These are phyloP conservation scores for Syritta pipiens DNA, from an alignment of 2,888 invertebrate species.

Conservation along the genomic window DNA sequence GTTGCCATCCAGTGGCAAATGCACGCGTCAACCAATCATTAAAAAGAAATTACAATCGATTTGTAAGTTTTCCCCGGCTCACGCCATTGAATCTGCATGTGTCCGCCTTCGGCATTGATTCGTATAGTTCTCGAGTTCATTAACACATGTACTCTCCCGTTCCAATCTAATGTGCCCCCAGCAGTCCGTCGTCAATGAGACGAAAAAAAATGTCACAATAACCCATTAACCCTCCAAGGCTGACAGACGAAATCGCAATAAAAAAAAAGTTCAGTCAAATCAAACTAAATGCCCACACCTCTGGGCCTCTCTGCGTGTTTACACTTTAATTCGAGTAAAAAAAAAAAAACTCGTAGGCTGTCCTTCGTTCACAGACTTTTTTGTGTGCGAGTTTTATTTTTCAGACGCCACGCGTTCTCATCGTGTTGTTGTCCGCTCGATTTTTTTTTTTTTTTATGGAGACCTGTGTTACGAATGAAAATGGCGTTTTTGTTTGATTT, in stretches of 20 bases:
- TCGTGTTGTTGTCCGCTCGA: slow-evolving; percentile 14
- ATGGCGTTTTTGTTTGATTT: no score
- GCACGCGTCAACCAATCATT: no score
- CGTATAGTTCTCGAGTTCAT: slow-evolving; percentile 8
- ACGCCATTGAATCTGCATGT: neutral
- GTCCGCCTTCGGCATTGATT: neutral
- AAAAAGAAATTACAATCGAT: neutral
- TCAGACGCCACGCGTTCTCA: slow-evolving; percentile 49
- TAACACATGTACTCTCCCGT: neutral
- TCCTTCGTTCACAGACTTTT: slow-evolving; percentile 4
- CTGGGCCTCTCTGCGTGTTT: slow-evolving; percentile 16
- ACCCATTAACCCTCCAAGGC: slow-evolving; percentile 35
- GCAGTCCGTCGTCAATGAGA: neutral
- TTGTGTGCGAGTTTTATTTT: neutral
- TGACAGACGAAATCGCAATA: slow-evolving; percentile 16
- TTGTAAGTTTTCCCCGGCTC: neutral
- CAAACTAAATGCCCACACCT: neutral
- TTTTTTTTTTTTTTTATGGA: no score
- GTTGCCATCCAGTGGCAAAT: no score
- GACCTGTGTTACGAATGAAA: no score
- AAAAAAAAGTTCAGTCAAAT: neutral
- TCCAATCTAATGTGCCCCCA: neutral
- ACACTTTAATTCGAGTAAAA: slow-evolving; percentile 9
- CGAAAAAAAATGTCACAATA: slow-evolving; percentile 28
- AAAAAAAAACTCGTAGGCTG: neutral